Evolutionary conservation across 1,140 invertebrate species (phyloP), one percentile per base, ranked within the genome.

Genomic region (Ooceraea biroi): DNA sequence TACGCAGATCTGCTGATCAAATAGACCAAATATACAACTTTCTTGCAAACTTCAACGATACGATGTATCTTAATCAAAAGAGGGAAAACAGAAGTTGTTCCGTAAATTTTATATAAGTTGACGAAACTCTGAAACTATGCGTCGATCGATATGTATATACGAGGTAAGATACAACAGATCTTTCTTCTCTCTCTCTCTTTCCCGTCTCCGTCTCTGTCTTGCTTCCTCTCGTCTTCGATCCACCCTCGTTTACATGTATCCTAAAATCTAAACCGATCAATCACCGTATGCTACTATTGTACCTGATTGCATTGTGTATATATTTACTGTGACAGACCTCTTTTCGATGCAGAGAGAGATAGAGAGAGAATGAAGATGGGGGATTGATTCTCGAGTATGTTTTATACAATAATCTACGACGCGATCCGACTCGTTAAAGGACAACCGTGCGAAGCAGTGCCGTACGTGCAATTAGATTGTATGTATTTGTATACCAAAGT

Each of bases 401-500:
- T n/a, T 65, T 65, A 19, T 50, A 52, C 44, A 63, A 66, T 77
- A 77, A 14, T 77, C 66, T 66, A 69, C 25, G 65, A 71, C 8
- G 11, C 46, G 30, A 66, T 17, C 30, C 19, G 25, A 14, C 7
- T 80, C 48, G 73, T 78, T 17, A 36, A 80, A 57, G 65, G 44
- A 82, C 69, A 85, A 50, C 27, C 50, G 57, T 72, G 25, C 41
- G 46, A 3, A 82, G 77, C 14, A 22, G 30, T 69, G 46, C 11
- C 22, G 30, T 44, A 44, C 10, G 69, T 36, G 66, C 66, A 61
- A 85, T 77, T 86, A 76, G 71, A 73, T 86, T 61, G 19, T 55
- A 72, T 85, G 63, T 91, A 92, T 91, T 91, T 88, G 87, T 88
- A 92, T 91, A 92, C 90, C 91, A 92, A 92, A 92, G 91, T 90